Conservation (phyloP, 92 coral and sea anemone genomes). For the Isaurus tuberculatus region DNA sequence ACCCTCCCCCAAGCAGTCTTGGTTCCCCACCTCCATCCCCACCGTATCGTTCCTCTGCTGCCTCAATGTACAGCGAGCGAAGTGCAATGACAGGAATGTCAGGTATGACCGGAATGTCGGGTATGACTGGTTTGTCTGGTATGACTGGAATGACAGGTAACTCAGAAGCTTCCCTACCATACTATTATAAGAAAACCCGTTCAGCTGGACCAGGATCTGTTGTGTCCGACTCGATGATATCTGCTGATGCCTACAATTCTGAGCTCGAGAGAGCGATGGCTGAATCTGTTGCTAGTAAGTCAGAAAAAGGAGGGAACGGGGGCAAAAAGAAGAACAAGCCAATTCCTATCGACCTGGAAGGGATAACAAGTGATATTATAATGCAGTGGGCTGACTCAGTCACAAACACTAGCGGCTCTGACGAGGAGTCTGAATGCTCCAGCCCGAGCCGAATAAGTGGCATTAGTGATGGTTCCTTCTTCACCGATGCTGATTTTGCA, state of each 20-base stretch:
- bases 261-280: constrained; percentile 61
- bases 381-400: constrained; percentile 99
- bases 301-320: constrained; percentile 73
- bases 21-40: constrained; percentile 99
- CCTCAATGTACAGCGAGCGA: constrained; percentile 80
- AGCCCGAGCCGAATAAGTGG: constrained; percentile 93
- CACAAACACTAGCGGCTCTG: constrained; percentile 99
- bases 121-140: constrained; percentile 80
- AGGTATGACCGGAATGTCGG: constrained; percentile 89
- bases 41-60: constrained; percentile 75
- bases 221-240: constrained; percentile 57
- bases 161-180: constrained; percentile 54
- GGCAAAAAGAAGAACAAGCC: constrained; percentile 76
- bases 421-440: constrained; percentile 93
- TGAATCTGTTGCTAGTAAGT: constrained; percentile 72
- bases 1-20: constrained; percentile 96
- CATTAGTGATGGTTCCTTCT: constrained; percentile 96
- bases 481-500: constrained; percentile 98
- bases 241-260: constrained; percentile 54
- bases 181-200: constrained; percentile 24
- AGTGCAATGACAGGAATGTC: constrained; percentile 95
- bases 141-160: constrained; percentile 77
- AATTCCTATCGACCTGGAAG: constrained; percentile 95
- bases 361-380: constrained; percentile 97
- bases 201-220: constrained; percentile 50